Evolutionary conservation across 2,113 vertebrate genomes (phyloP).

Genomic region (Vidua chalybeata): DNA sequence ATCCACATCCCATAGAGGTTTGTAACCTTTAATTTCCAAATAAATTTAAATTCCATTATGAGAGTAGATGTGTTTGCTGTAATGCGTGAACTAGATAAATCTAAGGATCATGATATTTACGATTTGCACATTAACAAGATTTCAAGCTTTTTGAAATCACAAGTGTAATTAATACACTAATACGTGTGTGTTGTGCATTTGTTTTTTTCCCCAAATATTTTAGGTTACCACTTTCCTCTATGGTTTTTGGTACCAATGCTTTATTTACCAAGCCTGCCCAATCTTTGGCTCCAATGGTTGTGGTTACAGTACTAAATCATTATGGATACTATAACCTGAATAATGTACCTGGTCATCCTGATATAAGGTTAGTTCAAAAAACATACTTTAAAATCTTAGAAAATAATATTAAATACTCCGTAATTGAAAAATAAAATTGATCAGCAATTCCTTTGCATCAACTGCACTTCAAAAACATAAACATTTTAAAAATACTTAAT

Average conservation of each 20-base stretch:
- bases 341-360: constrained; percentile 20
- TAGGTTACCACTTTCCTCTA: constrained; percentile 87
- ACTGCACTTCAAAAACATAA: neutral
- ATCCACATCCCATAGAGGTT: neutral
- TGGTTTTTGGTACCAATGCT: constrained; percentile 91
- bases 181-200: neutral
- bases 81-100: neutral
- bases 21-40: neutral
- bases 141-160: neutral
- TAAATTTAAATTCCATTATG: neutral
- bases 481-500: neutral
- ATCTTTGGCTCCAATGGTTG: constrained; percentile 87
- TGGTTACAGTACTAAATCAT: constrained; percentile 82
- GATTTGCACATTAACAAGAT: neutral
- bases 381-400: neutral
- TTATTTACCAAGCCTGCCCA: constrained; percentile 91
- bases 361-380: constrained; percentile 72
- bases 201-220: constrained; percentile 4
- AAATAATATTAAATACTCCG: neutral
- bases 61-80: neutral
- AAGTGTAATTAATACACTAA: neutral
- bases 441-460: neutral
- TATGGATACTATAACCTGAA: constrained; percentile 84
- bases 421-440: neutral
- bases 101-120: neutral